These are phyloP conservation scores for Psettodes erumei DNA, from an alignment of 2,113 vertebrate genomes.

Conservation along the genomic window DNA sequence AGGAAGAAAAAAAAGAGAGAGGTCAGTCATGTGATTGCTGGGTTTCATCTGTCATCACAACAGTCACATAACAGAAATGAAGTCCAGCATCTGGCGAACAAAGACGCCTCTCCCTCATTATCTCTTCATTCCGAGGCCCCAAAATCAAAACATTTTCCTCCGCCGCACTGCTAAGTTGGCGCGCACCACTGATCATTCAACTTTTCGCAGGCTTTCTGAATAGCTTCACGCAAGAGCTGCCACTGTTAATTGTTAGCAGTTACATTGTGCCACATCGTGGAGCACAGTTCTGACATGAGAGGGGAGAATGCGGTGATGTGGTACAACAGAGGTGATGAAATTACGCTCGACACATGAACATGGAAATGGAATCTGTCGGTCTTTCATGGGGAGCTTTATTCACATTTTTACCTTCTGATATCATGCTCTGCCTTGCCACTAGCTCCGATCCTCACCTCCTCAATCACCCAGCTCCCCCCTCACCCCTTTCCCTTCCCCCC, in stretches of 20 bases:
- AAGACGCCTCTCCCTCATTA: constrained; percentile 74
- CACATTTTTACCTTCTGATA: constrained; percentile 44
- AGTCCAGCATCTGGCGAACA: constrained; percentile 80
- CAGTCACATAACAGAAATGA: constrained; percentile 81
- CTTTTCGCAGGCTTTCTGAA: constrained; percentile 56
- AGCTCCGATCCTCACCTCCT: constrained; percentile 12
- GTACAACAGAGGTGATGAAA: constrained; percentile 56
- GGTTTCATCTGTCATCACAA: constrained; percentile 83
- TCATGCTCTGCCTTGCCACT: constrained; percentile 17
- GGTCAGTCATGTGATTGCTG: constrained; percentile 82
- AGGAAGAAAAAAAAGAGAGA: constrained; percentile 47
- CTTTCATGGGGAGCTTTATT: constrained; percentile 1
- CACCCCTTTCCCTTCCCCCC: neutral
- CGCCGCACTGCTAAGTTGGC: constrained; percentile 51
- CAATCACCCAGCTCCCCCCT: neutral
- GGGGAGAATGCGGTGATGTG: constrained; percentile 18
- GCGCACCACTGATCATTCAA: constrained; percentile 27
- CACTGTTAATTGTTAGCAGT: constrained; percentile 67
- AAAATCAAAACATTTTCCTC: constrained; percentile 77
- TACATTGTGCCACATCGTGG: constrained; percentile 23
- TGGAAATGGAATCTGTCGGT: constrained; percentile 37
- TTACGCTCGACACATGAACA: constrained; percentile 30
- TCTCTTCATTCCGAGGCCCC: constrained; percentile 66
- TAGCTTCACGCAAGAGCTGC: constrained; percentile 57
- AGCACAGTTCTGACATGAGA: constrained; percentile 48